A percentile compares a stretch with the other conserved stretches of the same genome.
These are phyloP conservation scores for Netelia fuscicornis DNA, from an alignment of 2,888 invertebrate genomes.

Conservation along the genomic window DNA sequence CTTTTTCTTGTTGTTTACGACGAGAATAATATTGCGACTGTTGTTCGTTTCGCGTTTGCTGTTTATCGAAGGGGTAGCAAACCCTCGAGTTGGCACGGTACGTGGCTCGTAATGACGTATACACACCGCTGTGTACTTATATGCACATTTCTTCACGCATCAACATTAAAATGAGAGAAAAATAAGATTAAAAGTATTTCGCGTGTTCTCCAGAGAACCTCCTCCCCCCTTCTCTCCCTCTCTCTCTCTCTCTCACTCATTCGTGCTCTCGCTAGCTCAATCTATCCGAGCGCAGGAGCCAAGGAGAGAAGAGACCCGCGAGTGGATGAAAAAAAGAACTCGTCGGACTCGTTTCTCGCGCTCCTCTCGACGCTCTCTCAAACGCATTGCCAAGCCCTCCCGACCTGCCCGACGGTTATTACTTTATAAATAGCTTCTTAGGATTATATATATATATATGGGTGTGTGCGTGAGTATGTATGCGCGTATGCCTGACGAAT, in stretches of 20 bases:
- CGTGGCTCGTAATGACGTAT: slow-evolving; percentile 40
- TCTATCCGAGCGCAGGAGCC: slow-evolving; percentile 8
- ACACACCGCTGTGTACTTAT: slow-evolving; percentile 6
- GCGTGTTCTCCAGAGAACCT: slow-evolving; percentile 35
- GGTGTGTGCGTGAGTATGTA: not conserved
- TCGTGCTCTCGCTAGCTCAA: not conserved
- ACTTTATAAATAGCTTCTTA: slow-evolving; percentile 72
- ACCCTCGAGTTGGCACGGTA: slow-evolving; percentile 17
- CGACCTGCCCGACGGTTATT: slow-evolving; percentile 69
- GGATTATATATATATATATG: slow-evolving; percentile 41
- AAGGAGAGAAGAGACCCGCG: slow-evolving; percentile 12
- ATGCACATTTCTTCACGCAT: slow-evolving; percentile 9
- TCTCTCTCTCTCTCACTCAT: not conserved
- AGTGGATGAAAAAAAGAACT: slow-evolving; percentile 61
- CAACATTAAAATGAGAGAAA: slow-evolving; percentile 33
- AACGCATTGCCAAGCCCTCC: slow-evolving; percentile 60
- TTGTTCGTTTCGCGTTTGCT: slow-evolving; percentile 10
- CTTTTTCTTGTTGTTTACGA: not conserved
- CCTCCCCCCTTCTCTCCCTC: not conserved
- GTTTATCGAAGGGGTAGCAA: not conserved
- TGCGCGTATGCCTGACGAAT: slow-evolving; percentile 12
- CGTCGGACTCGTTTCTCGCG: slow-evolving; percentile 69
- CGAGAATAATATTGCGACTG: slow-evolving; percentile 19
- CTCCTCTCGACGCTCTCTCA: slow-evolving; percentile 1
- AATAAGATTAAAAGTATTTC: slow-evolving; percentile 38